Conservation (phyloP, 30 jellyfish, hydroid and myxozoan species). For the Rhopilema esculentum region DNA sequence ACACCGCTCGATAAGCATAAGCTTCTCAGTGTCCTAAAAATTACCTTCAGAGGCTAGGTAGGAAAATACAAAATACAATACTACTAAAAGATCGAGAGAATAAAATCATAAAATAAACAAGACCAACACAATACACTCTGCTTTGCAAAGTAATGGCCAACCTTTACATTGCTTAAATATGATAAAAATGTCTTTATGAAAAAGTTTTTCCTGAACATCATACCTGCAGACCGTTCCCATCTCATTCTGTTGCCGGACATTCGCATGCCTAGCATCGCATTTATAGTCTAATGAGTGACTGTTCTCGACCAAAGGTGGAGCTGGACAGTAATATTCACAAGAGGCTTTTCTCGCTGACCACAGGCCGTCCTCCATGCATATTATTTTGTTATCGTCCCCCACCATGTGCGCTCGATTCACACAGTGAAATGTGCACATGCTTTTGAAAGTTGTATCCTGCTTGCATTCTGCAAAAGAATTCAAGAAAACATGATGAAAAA, state of each 20-base stretch:
- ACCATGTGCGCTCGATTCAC: slow-evolving; percentile 42
- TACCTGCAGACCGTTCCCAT: slow-evolving; percentile 81
- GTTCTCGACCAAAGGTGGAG: slow-evolving; percentile 60
- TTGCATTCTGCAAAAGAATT: slow-evolving; percentile 59
- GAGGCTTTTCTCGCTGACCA: slow-evolving; percentile 79
- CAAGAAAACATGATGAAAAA: too few species aligned
- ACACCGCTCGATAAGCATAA: too few species aligned
- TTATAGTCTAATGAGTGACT: slow-evolving; percentile 41
- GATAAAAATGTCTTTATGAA: too few species aligned
- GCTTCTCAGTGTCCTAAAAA: too few species aligned
- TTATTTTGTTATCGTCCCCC: slow-evolving; percentile 71
- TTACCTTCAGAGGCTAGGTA: too few species aligned
- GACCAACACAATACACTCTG: too few species aligned
- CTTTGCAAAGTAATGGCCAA: too few species aligned
- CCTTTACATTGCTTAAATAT: too few species aligned
- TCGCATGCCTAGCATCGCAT: slow-evolving; percentile 68
- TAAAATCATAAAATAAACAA: too few species aligned
- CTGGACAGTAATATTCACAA: slow-evolving; percentile 72
- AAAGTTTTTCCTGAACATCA: too few species aligned
- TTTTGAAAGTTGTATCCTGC: slow-evolving; percentile 63
- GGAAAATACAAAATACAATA: too few species aligned
- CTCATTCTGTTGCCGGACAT: slow-evolving; percentile 39
- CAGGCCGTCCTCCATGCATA: slow-evolving; percentile 84
- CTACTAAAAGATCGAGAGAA: too few species aligned
- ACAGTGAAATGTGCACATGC: slow-evolving; percentile 67